These are phyloP conservation scores for Struthidea cinerea DNA, from an alignment of 2,113 vertebrate species.

Conservation along the genomic window DNA sequence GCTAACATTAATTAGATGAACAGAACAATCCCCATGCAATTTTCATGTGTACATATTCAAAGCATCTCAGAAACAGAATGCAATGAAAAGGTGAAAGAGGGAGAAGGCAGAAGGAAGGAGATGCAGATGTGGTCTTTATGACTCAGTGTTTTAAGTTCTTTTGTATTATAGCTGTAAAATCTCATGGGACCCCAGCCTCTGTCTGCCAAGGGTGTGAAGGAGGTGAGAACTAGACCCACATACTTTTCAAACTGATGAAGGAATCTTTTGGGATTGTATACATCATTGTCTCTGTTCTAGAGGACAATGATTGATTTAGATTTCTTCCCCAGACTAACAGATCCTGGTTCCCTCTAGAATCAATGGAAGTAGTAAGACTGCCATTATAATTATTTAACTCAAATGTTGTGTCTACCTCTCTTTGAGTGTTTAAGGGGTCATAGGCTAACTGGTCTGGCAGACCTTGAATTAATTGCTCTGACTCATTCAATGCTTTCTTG, in stretches of 20 bases:
- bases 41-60: background rate
- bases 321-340: constrained; percentile 22
- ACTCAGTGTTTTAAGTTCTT: background rate
- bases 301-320: constrained; percentile 29
- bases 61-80: background rate
- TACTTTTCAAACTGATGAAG: background rate
- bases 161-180: background rate
- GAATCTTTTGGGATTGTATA: background rate
- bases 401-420: constrained; percentile 32
- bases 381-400: constrained; percentile 40
- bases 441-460: constrained; percentile 44
- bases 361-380: constrained; percentile 5
- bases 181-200: background rate
- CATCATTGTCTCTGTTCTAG: background rate
- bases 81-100: background rate
- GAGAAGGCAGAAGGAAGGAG: background rate
- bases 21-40: background rate
- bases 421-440: constrained; percentile 37
- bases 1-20: background rate
- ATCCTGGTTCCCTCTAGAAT: constrained; percentile 24
- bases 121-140: background rate
- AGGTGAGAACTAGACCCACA: background rate
- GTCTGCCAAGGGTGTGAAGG: background rate
- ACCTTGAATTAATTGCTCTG: constrained; percentile 53
- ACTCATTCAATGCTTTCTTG: constrained; percentile 50